phyloP scores from a whole-genome alignment of 2,888 invertebrate genomes.

The Nowickia ferox region DNA sequence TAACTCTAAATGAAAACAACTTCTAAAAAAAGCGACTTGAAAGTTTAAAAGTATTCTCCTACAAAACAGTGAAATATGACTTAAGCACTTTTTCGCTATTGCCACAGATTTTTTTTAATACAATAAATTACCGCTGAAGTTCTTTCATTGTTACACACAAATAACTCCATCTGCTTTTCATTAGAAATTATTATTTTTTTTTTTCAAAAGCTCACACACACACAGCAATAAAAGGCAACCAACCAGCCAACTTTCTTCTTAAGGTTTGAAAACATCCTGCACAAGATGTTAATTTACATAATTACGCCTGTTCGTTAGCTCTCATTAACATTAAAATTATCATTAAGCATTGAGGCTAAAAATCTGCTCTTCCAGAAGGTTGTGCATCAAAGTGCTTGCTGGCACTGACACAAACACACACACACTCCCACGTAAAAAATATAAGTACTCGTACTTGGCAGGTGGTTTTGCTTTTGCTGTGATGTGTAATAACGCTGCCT shows the following conservation, averaged over 20 bases:
- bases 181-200: conserved; percentile 30
- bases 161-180: conserved; percentile 64
- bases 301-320: conserved; percentile 70
- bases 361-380: conserved; percentile 26
- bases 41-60: too few species aligned
- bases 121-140: conserved; percentile 31
- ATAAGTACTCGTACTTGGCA: conserved; percentile 67
- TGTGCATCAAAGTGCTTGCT: neutral
- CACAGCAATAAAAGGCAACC: neutral
- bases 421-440: conserved; percentile 24
- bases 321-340: conserved; percentile 81
- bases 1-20: too few species aligned
- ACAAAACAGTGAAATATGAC: too few species aligned
- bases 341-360: conserved; percentile 68
- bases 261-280: conserved; percentile 52
- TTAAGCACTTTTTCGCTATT: neutral
- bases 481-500: conserved; percentile 12
- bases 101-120: neutral
- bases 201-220: conserved; percentile 14
- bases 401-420: conserved; percentile 30
- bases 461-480: conserved; percentile 68
- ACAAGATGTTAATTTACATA: conserved; percentile 71
- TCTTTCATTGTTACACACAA: conserved; percentile 8
- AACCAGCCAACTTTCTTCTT: conserved; percentile 32
- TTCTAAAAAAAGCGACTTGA: too few species aligned